Base-by-base conservation (phyloP, 2,113 vertebrate genomes). In the Dicentrarchus labrax region DNA sequence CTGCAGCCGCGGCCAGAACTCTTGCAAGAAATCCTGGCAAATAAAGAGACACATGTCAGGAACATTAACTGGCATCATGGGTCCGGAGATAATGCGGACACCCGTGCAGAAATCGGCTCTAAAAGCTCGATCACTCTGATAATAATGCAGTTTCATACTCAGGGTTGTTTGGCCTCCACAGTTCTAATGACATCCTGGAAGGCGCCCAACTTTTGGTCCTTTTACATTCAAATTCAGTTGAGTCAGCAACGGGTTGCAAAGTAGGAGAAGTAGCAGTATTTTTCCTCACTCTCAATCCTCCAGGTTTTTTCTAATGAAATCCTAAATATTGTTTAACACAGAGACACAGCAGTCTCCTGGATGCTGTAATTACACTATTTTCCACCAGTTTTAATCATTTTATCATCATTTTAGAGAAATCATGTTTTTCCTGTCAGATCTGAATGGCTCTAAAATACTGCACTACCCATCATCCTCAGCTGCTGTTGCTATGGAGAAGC, bases 1-100 rank as follows among this genome's bases (percentile, higher is more conserved):
- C 86, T 95, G 95, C 72, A 99, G 91, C 17, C 97, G 96, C 0
- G 96, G 96, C 97, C 97, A 99, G 82, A 99, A 99, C 84, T 94
- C 96, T 88, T 96, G 94, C 94, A 99, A 77, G 83, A 98, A 99
- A 72, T 96, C 96, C 98, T 99, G 93, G 47, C 61, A n/a, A 77
- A 72, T 47, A 16, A 47, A 39, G 16, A 60, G 10, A 56, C 19
- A 54, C 50, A 50, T 0, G 2, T 43, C 24, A 74, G 48, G 16
- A 56, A 41, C 2, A n/a, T 16, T 3, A 19, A 9, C 5, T n/a
- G 19, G 4, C 12, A 2, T 45, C 1, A 72, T 2, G 8, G 48
- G 30, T 8, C 19, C 30, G 30, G 30, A 19, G 22, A 19, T 0
- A 9, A 67, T 41, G 13, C 15, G 30, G 64, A 66, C 7, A 69